These are phyloP conservation scores for Athalia rosae DNA, from an alignment of 2,888 invertebrate genomes.

Conservation along the genomic window DNA sequence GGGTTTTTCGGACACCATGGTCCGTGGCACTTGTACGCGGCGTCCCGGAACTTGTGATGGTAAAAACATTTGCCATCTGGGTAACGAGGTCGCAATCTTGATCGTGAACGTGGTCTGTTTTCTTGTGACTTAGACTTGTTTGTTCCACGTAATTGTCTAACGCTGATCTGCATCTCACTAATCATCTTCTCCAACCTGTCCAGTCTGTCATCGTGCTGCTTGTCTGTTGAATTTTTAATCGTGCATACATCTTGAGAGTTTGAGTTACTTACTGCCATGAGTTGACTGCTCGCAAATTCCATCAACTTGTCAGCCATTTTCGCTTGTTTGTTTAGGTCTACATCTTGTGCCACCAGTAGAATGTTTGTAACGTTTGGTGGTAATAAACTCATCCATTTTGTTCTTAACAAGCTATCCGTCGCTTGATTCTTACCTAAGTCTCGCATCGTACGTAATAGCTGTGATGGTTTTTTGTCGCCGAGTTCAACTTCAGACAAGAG, in stretches of 20 bases:
- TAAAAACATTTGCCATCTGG: conserved; percentile 11
- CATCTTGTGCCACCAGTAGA: conserved; percentile 41
- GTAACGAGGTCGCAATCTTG: conserved; percentile 12
- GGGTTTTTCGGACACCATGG: conserved; percentile 11
- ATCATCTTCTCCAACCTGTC: conserved; percentile 1
- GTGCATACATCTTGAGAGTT: not conserved
- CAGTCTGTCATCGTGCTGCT: conserved; percentile 4
- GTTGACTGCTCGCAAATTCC: conserved; percentile 29
- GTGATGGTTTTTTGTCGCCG: conserved; percentile 48
- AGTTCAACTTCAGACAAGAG: conserved; percentile 45
- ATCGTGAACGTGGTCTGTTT: conserved; percentile 8
- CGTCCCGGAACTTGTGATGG: conserved; percentile 6
- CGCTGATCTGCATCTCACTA: not conserved
- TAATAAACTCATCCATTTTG: conserved; percentile 50
- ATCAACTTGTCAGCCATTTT: conserved; percentile 51
- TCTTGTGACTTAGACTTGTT: conserved; percentile 8
- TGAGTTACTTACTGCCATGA: not conserved
- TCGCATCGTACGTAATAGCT: conserved; percentile 51
- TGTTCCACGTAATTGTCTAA: conserved; percentile 4
- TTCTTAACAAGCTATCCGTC: conserved; percentile 48
- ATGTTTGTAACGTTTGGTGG: conserved; percentile 41
- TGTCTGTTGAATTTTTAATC: conserved; percentile 4
- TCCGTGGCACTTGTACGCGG: conserved; percentile 12
- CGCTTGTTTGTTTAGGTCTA: conserved; percentile 44
- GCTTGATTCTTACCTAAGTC: conserved; percentile 48